Percentiles rank a stretch among this genome's conserved stretches.
These are phyloP conservation scores for Andrena haemorrhoa DNA, from an alignment of 2,888 invertebrate genomes.

Conservation along the genomic window DNA sequence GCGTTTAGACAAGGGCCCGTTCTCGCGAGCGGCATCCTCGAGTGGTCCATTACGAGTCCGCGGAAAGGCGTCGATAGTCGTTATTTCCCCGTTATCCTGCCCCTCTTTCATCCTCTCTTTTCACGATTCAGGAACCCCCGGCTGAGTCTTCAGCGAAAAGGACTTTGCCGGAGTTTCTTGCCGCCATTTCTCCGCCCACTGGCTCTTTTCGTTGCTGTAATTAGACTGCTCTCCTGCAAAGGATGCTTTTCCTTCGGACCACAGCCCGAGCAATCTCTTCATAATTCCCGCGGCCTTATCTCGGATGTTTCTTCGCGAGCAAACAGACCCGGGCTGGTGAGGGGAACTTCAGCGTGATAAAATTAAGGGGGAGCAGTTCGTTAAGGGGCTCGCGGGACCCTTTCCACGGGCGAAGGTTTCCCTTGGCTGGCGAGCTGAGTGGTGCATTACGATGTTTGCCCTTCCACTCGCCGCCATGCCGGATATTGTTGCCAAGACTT, in stretches of 20 bases:
- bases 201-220: conserved; percentile 49
- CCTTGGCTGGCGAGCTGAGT: conserved; percentile 25
- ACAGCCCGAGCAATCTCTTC: conserved; percentile 62
- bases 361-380: conserved; percentile 69
- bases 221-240: conserved; percentile 61
- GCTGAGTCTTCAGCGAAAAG: neutral
- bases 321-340: conserved; percentile 63
- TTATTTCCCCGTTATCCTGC: conserved; percentile 70
- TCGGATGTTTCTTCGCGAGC: conserved; percentile 62
- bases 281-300: conserved; percentile 69
- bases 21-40: conserved; percentile 28
- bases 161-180: conserved; percentile 10
- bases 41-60: conserved; percentile 72
- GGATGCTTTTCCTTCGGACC: conserved; percentile 62
- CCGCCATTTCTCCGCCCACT: conserved; percentile 8
- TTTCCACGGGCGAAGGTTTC: conserved; percentile 5
- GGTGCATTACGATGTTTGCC: conserved; percentile 59
- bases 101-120: conserved; percentile 32
- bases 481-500: conserved; percentile 35
- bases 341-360: conserved; percentile 65
- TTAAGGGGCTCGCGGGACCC: conserved; percentile 36
- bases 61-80: conserved; percentile 76
- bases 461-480: conserved; percentile 19
- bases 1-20: conserved; percentile 46
- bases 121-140: neutral